Evolutionary conservation across 2,888 invertebrate species (phyloP).

Genomic region (Megamerina dolium): DNA sequence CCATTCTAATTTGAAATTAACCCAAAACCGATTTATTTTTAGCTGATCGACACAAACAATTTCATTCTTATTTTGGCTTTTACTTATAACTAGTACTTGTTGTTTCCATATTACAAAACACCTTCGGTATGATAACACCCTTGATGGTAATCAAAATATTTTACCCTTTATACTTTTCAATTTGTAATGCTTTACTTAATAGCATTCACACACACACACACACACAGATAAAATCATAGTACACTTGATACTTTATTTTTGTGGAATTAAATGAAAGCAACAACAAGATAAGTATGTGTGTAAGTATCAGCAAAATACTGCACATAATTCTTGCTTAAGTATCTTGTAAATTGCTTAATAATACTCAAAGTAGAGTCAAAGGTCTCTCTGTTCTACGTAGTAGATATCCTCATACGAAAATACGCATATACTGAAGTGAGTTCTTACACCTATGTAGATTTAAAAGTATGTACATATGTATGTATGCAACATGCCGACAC

Average conservation of each 20-base stretch:
- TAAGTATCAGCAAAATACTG: slow-evolving; percentile 41
- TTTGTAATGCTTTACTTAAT: background rate
- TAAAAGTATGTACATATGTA: background rate
- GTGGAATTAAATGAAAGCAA: slow-evolving; percentile 11
- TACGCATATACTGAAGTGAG: background rate
- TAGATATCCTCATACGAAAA: slow-evolving; percentile 4
- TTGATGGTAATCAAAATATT: background rate
- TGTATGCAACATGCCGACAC: no score
- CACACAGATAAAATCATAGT: no score
- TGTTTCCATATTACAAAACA: no score
- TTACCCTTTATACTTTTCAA: background rate
- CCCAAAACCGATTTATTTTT: no score
- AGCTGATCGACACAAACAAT: no score
- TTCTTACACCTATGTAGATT: background rate
- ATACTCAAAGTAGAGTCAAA: slow-evolving; percentile 20
- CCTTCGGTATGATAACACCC: no score
- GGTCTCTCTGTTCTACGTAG: no score
- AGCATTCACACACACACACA: background rate
- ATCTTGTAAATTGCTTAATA: slow-evolving; percentile 48
- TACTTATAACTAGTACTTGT: no score
- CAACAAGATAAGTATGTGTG: slow-evolving; percentile 39
- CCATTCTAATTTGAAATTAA: no score
- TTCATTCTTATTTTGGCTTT: no score
- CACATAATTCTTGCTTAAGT: slow-evolving; percentile 47
- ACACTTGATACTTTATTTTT: no score